These are phyloP conservation scores for Falco peregrinus DNA, from an alignment of 2,797 vertebrate genomes.

Conservation along the genomic window DNA sequence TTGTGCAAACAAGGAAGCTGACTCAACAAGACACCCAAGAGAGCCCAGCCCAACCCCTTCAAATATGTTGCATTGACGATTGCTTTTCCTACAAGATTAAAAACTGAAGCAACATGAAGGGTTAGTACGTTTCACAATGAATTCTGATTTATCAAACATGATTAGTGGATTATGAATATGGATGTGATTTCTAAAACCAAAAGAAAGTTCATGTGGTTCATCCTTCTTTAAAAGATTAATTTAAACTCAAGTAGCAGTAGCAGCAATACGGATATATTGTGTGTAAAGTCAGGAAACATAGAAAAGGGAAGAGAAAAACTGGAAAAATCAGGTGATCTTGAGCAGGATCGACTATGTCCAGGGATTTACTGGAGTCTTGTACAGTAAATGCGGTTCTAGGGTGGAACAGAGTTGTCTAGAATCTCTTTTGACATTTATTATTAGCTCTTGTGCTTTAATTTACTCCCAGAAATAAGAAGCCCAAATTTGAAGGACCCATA, in stretches of 20 bases:
- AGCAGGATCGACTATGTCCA: not conserved
- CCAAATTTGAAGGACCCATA: not conserved
- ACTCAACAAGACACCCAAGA: conserved; percentile 32
- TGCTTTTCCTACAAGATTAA: conserved; percentile 37
- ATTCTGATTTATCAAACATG: conserved; percentile 73
- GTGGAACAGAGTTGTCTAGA: not conserved
- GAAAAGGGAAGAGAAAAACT: not conserved
- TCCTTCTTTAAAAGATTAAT: conserved; percentile 64
- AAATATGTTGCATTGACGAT: not conserved
- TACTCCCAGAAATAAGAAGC: not conserved
- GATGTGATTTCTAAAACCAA: conserved; percentile 70
- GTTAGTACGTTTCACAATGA: conserved; percentile 58
- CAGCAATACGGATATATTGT: not conserved
- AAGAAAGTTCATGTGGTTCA: conserved; percentile 61
- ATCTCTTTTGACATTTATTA: not conserved
- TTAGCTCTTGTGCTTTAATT: not conserved
- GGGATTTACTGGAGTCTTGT: not conserved
- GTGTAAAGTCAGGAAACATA: not conserved
- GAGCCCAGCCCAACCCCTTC: conserved; percentile 53
- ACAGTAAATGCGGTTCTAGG: not conserved
- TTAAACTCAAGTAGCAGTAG: conserved; percentile 23
- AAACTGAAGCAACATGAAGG: conserved; percentile 51
- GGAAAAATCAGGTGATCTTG: not conserved
- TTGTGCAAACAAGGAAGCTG: conserved; percentile 16
- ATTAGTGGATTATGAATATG: conserved; percentile 74